Conservation (phyloP, 2,888 invertebrate species). For the Tiliacea citrago region DNA sequence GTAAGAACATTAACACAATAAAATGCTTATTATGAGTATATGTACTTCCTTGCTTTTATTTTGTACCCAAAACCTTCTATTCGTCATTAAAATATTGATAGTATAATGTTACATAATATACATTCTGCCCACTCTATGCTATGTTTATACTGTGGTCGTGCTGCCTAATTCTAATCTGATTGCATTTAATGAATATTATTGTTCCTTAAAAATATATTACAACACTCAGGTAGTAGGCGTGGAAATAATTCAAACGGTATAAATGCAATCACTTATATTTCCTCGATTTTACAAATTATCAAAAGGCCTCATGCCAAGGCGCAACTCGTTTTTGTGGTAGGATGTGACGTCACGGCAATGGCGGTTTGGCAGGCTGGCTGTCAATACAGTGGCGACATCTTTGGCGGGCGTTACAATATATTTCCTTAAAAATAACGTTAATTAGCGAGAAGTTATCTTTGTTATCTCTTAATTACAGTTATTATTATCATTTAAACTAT, state of each 20-base stretch:
- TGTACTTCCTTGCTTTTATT: neutral
- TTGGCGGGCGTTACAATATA: too few species aligned
- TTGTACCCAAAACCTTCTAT: neutral
- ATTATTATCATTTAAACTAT: neutral
- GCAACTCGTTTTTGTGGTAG: too few species aligned
- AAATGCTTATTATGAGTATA: neutral
- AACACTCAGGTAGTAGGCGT: too few species aligned
- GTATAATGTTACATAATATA: neutral
- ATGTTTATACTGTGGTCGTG: neutral
- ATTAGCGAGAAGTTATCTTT: neutral
- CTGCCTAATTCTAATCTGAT: neutral
- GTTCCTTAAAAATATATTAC: neutral
- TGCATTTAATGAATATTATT: neutral
- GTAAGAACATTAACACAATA: constrained; percentile 15
- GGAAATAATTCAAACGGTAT: too few species aligned
- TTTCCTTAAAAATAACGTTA: neutral
- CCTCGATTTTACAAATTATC: too few species aligned
- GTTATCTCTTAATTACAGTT: neutral
- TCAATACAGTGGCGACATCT: too few species aligned
- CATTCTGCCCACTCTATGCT: too few species aligned
- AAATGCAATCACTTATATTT: too few species aligned
- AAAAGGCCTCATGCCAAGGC: too few species aligned
- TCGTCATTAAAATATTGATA: neutral
- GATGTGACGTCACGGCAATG: too few species aligned
- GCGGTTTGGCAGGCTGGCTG: too few species aligned